Conservation (phyloP, 2,113 vertebrate species). For the Micronisus gabar region DNA sequence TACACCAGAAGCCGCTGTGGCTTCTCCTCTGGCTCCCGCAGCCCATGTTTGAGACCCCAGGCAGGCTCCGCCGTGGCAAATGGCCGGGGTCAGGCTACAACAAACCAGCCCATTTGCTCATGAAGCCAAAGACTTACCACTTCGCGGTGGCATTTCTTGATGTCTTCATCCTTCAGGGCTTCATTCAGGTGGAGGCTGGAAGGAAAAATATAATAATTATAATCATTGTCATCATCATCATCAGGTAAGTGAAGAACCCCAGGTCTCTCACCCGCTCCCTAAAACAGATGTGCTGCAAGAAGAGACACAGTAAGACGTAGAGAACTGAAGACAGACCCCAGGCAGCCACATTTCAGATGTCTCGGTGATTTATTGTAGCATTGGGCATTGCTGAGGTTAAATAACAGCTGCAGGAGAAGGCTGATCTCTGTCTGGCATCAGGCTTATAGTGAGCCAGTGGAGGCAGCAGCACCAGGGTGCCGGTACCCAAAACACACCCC, state of each 20-base stretch:
- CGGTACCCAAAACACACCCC: neutral
- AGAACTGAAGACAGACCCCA: neutral
- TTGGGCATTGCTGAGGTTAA: neutral
- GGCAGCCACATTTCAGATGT: neutral
- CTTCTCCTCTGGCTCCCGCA: rapidly evolving
- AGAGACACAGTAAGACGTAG: rapidly evolving
- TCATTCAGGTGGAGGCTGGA: conserved; percentile 67
- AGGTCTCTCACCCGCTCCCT: neutral
- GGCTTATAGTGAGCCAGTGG: neutral
- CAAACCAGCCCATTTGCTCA: rapidly evolving
- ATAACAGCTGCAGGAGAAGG: neutral
- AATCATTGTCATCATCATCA: too few species aligned
- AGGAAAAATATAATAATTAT: conserved; percentile 14
- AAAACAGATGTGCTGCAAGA: rapidly evolving
- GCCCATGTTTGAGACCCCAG: neutral
- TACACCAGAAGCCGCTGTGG: rapidly evolving
- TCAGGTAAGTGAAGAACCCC: neutral
- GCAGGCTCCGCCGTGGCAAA: neutral
- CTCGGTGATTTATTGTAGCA: rapidly evolving
- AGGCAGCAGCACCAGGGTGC: neutral
- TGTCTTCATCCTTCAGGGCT: conserved; percentile 66
- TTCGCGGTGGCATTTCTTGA: conserved; percentile 70
- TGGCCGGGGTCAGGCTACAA: rapidly evolving
- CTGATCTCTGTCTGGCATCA: neutral
- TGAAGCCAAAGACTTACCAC: conserved; percentile 53